Evolutionary conservation across 2,888 invertebrate genomes (phyloP).

Genomic region (Hirtodrosophila duncani): DNA sequence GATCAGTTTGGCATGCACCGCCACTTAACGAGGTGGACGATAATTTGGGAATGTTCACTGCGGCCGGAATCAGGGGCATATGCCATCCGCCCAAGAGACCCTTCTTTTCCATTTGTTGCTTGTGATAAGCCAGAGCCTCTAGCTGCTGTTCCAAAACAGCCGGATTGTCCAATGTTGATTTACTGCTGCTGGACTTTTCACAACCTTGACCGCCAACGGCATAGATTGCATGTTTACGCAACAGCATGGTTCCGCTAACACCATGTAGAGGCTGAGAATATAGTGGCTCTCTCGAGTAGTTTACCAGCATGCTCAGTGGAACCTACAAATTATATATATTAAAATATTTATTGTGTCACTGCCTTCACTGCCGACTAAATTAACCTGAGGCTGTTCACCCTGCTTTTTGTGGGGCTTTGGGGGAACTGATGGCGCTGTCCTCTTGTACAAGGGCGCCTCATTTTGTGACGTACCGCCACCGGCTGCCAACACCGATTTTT

Average conservation of each 20-base stretch:
- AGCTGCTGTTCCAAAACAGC: constrained; percentile 76
- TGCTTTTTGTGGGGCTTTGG: constrained; percentile 86
- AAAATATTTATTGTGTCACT: neutral
- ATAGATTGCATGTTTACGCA: constrained; percentile 55
- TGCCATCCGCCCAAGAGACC: constrained; percentile 59
- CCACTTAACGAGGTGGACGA: constrained; percentile 53
- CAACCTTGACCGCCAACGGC: constrained; percentile 28
- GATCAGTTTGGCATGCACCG: neutral
- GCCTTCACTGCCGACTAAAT: neutral
- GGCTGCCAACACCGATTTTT: constrained; percentile 9
- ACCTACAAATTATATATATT: constrained; percentile 78
- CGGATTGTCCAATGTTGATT: constrained; percentile 76
- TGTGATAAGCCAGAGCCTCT: constrained; percentile 77
- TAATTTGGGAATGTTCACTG: constrained; percentile 46
- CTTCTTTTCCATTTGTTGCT: constrained; percentile 77
- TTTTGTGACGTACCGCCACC: neutral
- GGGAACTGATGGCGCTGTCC: constrained; percentile 88
- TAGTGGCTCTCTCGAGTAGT: constrained; percentile 85
- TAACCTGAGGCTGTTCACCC: constrained; percentile 78
- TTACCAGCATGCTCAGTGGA: constrained; percentile 86
- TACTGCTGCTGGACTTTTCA: constrained; percentile 43
- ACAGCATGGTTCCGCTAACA: constrained; percentile 29
- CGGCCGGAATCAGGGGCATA: neutral
- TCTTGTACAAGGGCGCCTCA: constrained; percentile 78
- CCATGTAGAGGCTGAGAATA: constrained; percentile 85